Conservation (phyloP, 2,888 invertebrate genomes). For the Mythimna pallens region DNA sequence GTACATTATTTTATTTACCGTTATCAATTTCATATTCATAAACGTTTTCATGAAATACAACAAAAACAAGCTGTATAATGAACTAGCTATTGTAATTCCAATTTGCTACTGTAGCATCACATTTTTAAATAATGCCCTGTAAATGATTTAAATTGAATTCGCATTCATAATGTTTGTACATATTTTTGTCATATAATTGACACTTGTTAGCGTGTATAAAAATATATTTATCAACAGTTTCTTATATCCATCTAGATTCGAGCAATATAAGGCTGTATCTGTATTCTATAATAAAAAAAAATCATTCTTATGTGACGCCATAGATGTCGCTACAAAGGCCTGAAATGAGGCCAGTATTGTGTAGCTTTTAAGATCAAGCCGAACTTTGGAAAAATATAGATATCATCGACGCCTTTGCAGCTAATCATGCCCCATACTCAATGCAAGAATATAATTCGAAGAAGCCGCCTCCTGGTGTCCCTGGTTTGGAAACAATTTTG, state of each 20-base stretch:
- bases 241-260: slow-evolving; percentile 40
- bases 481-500: no score
- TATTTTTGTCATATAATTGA: slow-evolving; percentile 53
- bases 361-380: no score
- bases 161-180: slow-evolving; percentile 51
- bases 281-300: slow-evolving; percentile 37
- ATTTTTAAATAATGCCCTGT: slow-evolving; percentile 37
- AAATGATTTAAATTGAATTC: slow-evolving; percentile 41
- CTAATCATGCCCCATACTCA: no score
- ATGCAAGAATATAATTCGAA: no score
- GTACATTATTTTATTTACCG: slow-evolving; percentile 65
- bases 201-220: slow-evolving; percentile 43
- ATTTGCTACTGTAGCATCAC: slow-evolving; percentile 30
- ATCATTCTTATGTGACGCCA: no score
- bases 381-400: no score
- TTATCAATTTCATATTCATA: slow-evolving; percentile 62
- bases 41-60: slow-evolving; percentile 53
- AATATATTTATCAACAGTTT: slow-evolving; percentile 54
- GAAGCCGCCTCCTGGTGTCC: no score
- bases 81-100: slow-evolving; percentile 35
- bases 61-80: slow-evolving; percentile 43
- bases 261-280: slow-evolving; percentile 24
- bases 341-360: no score
- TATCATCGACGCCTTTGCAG: no score
- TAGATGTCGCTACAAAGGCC: no score